phyloP scores from a whole-genome alignment of 2,888 invertebrate species.

The Frankliniella intonsa region DNA sequence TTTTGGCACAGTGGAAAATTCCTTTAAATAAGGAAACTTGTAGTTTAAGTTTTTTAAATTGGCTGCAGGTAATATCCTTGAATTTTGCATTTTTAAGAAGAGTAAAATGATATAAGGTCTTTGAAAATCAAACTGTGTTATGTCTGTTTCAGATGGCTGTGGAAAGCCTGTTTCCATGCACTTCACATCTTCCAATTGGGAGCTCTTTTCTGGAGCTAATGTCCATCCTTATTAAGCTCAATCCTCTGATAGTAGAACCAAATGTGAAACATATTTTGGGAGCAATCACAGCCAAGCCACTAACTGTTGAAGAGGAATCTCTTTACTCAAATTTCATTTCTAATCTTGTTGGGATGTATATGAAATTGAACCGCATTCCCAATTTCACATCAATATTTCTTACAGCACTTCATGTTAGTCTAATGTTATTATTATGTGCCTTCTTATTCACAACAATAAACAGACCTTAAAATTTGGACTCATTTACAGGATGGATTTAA shows the following conservation, averaged over 20 bases:
- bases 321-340: not conserved
- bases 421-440: too few relatives aligned
- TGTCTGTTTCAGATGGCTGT: not conserved
- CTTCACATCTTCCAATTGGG: not conserved
- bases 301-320: not conserved
- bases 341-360: not conserved
- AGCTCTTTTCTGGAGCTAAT: not conserved
- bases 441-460: not conserved
- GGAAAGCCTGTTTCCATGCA: not conserved
- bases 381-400: not conserved
- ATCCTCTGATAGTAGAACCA: not conserved
- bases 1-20: not conserved
- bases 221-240: not conserved
- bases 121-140: not conserved
- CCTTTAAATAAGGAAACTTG: not conserved
- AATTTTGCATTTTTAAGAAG: not conserved
- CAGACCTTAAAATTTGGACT: not conserved
- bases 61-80: not conserved
- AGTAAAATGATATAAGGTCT: not conserved
- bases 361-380: not conserved
- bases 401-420: not conserved
- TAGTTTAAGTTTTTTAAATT: not conserved
- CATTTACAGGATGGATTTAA: not conserved
- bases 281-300: not conserved
- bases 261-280: not conserved